Base-by-base conservation (phyloP, 64 coral and sea anemone species). In the Stylophora pistillata region DNA sequence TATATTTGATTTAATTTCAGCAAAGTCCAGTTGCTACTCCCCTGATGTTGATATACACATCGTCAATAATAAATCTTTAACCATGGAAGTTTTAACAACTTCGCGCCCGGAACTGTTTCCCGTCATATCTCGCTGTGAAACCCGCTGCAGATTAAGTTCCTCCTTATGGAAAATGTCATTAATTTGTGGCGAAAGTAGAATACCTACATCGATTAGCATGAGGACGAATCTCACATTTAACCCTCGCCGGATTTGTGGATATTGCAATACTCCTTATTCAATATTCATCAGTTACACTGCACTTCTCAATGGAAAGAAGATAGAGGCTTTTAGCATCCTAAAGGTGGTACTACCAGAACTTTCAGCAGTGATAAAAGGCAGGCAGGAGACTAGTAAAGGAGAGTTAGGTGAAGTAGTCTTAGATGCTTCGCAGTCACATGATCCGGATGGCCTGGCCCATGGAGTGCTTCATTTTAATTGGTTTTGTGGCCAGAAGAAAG, bases 321-420 rank as follows among this genome's bases (percentile, higher is more conserved):
- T 82, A 16, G 58, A 82, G 14, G 27, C 15, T 32, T 82, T 82
- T 32, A 32, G 26, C 9, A 7, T 82, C 12, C 28, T 82, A 5
- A 82, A 64, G 64, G 30, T 82, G 13, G 58, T 33, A 15, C 78
- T 47, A 37, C 78, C 78, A 82, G 78, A 16, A 2, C 78, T 82
- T 10, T 30, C 64, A 13, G 29, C 78, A 20, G 64, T 20, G 26
- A 65, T 82, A 82, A 64, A 4, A 23, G 78, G 78, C 18, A 58
- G 30, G 34, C 18, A 47, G 18, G 16, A 64, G 10, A 27, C 58
- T 62, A 17, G 10, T 17, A 82, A 23, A 64, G 58, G 58, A n/a
- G 20, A 41, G 13, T 13, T 1, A 4, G 29, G 18, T 9, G 78
- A 62, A 25, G 31, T 82, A 21, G 15, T 32, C 17, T 64, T 82